Percentiles rank a stretch among this genome's conserved stretches.
phyloP scores from a whole-genome alignment of 2,888 invertebrate genomes.

The Allophyes oxyacanthae region DNA sequence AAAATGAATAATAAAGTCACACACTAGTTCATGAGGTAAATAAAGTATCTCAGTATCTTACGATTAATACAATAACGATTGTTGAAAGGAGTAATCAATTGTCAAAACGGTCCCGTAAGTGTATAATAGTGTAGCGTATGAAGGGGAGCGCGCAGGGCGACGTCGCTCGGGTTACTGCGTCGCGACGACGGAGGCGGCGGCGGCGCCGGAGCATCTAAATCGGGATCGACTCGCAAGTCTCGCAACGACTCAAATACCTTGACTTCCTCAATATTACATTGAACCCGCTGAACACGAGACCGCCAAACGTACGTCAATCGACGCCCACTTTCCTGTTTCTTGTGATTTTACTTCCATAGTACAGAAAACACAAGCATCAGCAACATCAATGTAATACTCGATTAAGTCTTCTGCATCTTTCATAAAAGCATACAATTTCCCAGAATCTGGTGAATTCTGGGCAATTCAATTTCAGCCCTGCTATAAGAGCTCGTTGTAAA shows the following conservation, averaged over 20 bases:
- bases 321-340: slow-evolving; percentile 79
- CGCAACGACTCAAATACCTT: slow-evolving; percentile 89
- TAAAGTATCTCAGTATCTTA: slow-evolving; percentile 49
- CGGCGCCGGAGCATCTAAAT: slow-evolving; percentile 88
- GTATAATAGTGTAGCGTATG: slow-evolving; percentile 65
- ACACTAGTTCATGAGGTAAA: slow-evolving; percentile 51
- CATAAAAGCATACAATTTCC: slow-evolving; percentile 8
- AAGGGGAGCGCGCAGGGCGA: slow-evolving; percentile 83
- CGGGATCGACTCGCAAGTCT: slow-evolving; percentile 88
- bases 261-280: slow-evolving; percentile 90
- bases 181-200: slow-evolving; percentile 83
- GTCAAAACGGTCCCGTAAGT: slow-evolving; percentile 69
- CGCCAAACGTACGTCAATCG: slow-evolving; percentile 86
- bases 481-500: no score
- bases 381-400: background rate
- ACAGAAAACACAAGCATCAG: slow-evolving; percentile 13
- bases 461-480: no score
- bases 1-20: slow-evolving; percentile 28
- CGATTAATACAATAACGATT: slow-evolving; percentile 47
- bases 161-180: slow-evolving; percentile 87
- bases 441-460: background rate
- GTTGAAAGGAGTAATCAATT: slow-evolving; percentile 62
- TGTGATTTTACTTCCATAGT: slow-evolving; percentile 25
- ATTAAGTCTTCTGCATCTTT: background rate
- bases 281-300: slow-evolving; percentile 85